Evolutionary conservation across 2,888 invertebrate genomes (phyloP).

Genomic region (Eustalomyia histrio): DNA sequence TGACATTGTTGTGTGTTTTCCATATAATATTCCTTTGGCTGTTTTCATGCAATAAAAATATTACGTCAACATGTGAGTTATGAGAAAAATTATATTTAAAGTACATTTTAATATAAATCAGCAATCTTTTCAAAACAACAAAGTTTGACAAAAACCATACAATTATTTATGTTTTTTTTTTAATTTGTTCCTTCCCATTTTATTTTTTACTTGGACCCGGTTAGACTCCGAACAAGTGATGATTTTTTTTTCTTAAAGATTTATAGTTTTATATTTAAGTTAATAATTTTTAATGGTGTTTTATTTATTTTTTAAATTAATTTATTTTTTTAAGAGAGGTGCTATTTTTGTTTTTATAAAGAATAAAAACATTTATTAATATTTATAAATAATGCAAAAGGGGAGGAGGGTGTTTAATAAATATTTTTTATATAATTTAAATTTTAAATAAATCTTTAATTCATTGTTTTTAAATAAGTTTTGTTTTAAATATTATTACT

Average conservation of each 20-base stretch:
- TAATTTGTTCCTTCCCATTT: constrained; percentile 22
- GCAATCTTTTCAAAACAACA: too few relatives aligned
- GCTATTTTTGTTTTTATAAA: constrained; percentile 7
- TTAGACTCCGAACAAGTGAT: constrained; percentile 74
- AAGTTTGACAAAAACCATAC: constrained; percentile 5
- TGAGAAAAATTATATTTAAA: too few relatives aligned
- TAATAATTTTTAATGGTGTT: constrained; percentile 4
- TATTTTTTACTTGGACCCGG: constrained; percentile 73
- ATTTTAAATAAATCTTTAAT: constrained; percentile 33
- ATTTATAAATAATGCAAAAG: constrained; percentile 39
- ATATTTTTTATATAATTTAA: neutral
- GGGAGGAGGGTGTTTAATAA: constrained; percentile 1
- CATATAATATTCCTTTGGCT: too few relatives aligned
- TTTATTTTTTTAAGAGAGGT: neutral
- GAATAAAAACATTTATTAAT: constrained; percentile 2
- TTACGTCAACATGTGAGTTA: too few relatives aligned
- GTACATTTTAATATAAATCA: too few relatives aligned
- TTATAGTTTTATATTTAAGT: constrained; percentile 37
- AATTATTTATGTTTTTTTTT: constrained; percentile 1
- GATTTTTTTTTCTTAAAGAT: constrained; percentile 42
- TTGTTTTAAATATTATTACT: constrained; percentile 50
- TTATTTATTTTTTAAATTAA: neutral
- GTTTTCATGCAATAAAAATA: neutral
- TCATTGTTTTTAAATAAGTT: constrained; percentile 45
- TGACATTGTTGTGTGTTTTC: too few relatives aligned